Evolutionary conservation across 2,113 vertebrate species (phyloP), one percentile per base, ranked within the genome.

Genomic region (Leuciscus idus): DNA sequence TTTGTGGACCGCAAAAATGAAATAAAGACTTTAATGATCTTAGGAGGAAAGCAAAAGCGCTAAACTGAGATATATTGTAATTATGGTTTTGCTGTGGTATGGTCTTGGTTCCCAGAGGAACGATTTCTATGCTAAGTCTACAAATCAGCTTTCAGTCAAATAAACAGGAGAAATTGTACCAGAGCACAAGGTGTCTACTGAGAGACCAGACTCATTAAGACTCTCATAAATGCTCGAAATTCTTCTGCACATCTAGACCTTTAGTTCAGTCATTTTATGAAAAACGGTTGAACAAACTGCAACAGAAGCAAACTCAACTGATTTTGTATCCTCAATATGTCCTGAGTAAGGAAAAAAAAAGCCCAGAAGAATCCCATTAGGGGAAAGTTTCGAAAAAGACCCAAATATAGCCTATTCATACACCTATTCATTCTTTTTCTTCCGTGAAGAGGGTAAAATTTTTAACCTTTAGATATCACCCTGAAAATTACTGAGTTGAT

Each of bases 21-120:
- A 80, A 55, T 64, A 21, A 70, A 55, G 43, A 55, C 7, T 62
- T 46, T n/a, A 68, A 52, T 66, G 52, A 87, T 79, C 52, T 73
- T 57, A 78, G 61, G 62, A 78, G 59, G 48, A 52, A 81, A 33
- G 52, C 39, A 79, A 80, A 59, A 88, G 46, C 52, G 36, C 33
- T 21, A 76, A 21, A 39, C 46, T 70, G 48, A 83, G 19, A 79
- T 55, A 28, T 39, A 70, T 50, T 30, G 57, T 78, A 77, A 85
- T 85, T 78, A 85, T 78, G 55, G 81, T 86, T 80, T 81, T 50
- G 23, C 23, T 52, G 61, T 28, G 30, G 28, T 86, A 72, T 30
- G 59, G 50, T 36, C 64, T 70, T 59, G 50, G 30, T 19, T 81
- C 36, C 26, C 83, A 46, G 26, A n/a, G 72, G 59, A 85, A 48